A percentile compares a stretch with the other conserved stretches of the same genome.
These are phyloP conservation scores for Gryllus bimaculatus DNA, from an alignment of 1,140 invertebrate genomes.

Conservation along the genomic window DNA sequence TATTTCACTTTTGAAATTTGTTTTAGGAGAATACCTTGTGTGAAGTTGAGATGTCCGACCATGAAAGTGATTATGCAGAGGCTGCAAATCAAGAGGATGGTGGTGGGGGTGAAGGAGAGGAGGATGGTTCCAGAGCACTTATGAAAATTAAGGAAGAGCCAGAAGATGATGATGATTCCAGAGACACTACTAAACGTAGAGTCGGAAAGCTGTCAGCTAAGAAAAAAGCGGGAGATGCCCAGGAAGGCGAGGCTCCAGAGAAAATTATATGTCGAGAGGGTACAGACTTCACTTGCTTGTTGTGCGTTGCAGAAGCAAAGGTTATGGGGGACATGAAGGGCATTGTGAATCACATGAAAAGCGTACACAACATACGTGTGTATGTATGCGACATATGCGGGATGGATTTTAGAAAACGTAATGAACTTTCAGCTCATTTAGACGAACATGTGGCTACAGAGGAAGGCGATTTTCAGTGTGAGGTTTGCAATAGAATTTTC, in stretches of 20 bases:
- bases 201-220: not conserved
- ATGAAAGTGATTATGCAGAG: slow-evolving; percentile 12
- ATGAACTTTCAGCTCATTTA: slow-evolving; percentile 51
- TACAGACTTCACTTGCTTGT: slow-evolving; percentile 45
- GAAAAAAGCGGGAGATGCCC: not conserved
- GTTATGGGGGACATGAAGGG: slow-evolving; percentile 43
- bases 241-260: slow-evolving; percentile 15
- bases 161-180: slow-evolving; percentile 11
- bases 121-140: slow-evolving; percentile 6
- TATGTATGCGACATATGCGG: slow-evolving; percentile 66
- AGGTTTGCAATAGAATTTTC: slow-evolving; percentile 53
- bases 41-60: slow-evolving; percentile 17
- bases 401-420: slow-evolving; percentile 48
- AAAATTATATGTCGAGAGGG: slow-evolving; percentile 32
- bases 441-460: slow-evolving; percentile 53
- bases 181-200: not conserved
- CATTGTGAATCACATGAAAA: slow-evolving; percentile 51
- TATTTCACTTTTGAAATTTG: not conserved
- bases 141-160: slow-evolving; percentile 18
- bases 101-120: not conserved
- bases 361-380: slow-evolving; percentile 46
- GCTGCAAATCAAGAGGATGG: not conserved
- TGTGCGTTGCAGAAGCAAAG: slow-evolving; percentile 42
- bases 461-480: slow-evolving; percentile 53
- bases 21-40: slow-evolving; percentile 16